Evolutionary conservation across 2,888 invertebrate genomes (phyloP), one percentile per base, ranked within the genome.

Genomic region (Icerya purchasi): DNA sequence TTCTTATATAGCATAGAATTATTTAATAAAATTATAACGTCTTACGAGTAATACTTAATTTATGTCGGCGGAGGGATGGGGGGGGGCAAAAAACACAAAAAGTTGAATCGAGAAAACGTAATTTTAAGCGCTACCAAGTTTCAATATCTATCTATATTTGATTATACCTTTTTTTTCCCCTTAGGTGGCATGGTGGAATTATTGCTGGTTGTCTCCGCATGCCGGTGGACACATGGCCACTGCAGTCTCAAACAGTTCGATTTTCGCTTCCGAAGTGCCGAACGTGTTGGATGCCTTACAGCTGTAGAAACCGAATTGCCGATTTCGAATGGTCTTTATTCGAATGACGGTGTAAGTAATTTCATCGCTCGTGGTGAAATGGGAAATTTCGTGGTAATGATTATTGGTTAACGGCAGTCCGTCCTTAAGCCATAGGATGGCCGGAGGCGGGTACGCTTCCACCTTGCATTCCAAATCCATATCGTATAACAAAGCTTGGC

Each of bases 391-490:
- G 70, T 88, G 87, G 73, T 91, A 89, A 68, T 90, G 90, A 71
- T 90, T 90, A 68, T 89, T 89, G 0, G 85, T 83, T 2, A 91
- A 70, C 61, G 82, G 81, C 0, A 82, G 75, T 54, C 82, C 84
- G 57, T 88, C 89, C 70, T 91, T 91, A 2, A 86, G 75, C 93
- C 93, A 93, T 0, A 81, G 78, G 64, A 93, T 87, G 1, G 86
- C 86, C 0, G 93, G 92, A 1, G 88, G 88, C 0, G 93, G 93
- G 72, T 90, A 91, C 0, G 92, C 92, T 69, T 89, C 89, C 18
- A 92, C 56, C 71, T 91, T 91, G 68, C 94, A 94, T 68, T 93
- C 92, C 64, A 94, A 71, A 68, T 92, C 89, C 84, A 92, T 90
- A 67, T 93, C 90, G 68, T 89, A 91, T 70, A 90, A 90, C 14